phyloP scores from a whole-genome alignment of 2,888 invertebrate genomes.

The Lapara coniferarum region DNA sequence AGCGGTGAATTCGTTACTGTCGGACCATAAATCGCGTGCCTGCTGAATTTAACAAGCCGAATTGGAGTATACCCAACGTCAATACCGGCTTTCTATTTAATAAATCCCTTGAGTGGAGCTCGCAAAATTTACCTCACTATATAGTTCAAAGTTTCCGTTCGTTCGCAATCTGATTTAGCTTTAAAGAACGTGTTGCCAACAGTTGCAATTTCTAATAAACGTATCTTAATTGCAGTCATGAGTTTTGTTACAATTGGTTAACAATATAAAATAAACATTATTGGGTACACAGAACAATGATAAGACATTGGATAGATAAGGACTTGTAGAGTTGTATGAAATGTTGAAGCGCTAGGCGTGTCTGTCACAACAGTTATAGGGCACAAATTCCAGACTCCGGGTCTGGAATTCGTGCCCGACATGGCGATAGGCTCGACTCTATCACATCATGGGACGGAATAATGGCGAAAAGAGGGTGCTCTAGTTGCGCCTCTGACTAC shows the following conservation, averaged over 20 bases:
- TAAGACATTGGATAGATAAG: background rate
- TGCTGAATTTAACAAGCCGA: conserved; percentile 3
- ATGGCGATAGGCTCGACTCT: no score
- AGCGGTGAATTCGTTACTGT: background rate
- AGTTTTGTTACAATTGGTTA: conserved; percentile 52
- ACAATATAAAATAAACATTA: background rate
- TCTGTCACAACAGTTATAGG: no score
- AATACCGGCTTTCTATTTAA: background rate
- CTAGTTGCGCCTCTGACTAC: no score
- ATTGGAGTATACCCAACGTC: background rate
- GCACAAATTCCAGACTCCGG: no score
- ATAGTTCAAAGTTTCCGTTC: conserved; percentile 23
- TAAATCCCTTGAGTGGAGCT: conserved; percentile 18
- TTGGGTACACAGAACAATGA: no score
- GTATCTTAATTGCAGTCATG: conserved; percentile 46
- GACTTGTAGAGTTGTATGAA: background rate
- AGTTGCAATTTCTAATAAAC: conserved; percentile 47
- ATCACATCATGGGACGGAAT: no score
- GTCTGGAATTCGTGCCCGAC: no score
- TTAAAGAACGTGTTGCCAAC: conserved; percentile 26
- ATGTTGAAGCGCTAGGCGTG: background rate
- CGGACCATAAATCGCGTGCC: conserved; percentile 8
- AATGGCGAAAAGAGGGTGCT: no score
- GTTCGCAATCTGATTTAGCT: conserved; percentile 12
- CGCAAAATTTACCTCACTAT: conserved; percentile 26